Evolutionary conservation across 1,140 invertebrate genomes (phyloP).

Genomic region (Halesus radiatus): DNA sequence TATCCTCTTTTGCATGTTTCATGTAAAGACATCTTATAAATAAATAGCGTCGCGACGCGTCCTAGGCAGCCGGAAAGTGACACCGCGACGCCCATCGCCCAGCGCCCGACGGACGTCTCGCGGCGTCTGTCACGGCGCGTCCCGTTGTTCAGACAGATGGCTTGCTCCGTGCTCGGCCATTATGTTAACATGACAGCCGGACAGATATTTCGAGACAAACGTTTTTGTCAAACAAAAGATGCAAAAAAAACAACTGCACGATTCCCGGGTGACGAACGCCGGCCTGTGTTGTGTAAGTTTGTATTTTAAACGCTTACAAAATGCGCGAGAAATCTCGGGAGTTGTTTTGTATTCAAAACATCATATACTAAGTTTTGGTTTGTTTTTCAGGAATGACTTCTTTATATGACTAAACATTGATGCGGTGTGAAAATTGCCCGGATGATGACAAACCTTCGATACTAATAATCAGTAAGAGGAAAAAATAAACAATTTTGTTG

Average conservation of each 20-base stretch:
- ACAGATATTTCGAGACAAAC: slow-evolving; percentile 53
- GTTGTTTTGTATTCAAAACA: too few relatives aligned
- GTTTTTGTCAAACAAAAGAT: slow-evolving; percentile 41
- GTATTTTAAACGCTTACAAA: slow-evolving; percentile 4
- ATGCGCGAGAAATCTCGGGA: too few relatives aligned
- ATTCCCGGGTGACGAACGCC: slow-evolving; percentile 6
- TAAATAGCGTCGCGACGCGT: not conserved
- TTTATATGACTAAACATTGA: too few relatives aligned
- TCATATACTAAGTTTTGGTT: too few relatives aligned
- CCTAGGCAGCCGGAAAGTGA: slow-evolving; percentile 27
- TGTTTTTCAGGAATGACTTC: too few relatives aligned
- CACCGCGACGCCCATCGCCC: slow-evolving; percentile 3
- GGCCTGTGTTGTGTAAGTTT: slow-evolving; percentile 11
- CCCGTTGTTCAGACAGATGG: slow-evolving; percentile 41
- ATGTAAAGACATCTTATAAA: too few relatives aligned
- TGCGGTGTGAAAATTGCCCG: too few relatives aligned
- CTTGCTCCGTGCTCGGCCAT: slow-evolving; percentile 52
- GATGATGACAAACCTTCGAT: too few relatives aligned
- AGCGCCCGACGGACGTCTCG: not conserved
- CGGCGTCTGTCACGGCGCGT: slow-evolving; percentile 36
- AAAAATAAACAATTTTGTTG: too few relatives aligned
- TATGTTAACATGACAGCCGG: slow-evolving; percentile 57
- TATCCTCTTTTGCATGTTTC: too few relatives aligned
- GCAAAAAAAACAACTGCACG: slow-evolving; percentile 15
- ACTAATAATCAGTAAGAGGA: too few relatives aligned